Conservation (phyloP, 2,888 invertebrate species). For the Netelia fuscicornis region DNA sequence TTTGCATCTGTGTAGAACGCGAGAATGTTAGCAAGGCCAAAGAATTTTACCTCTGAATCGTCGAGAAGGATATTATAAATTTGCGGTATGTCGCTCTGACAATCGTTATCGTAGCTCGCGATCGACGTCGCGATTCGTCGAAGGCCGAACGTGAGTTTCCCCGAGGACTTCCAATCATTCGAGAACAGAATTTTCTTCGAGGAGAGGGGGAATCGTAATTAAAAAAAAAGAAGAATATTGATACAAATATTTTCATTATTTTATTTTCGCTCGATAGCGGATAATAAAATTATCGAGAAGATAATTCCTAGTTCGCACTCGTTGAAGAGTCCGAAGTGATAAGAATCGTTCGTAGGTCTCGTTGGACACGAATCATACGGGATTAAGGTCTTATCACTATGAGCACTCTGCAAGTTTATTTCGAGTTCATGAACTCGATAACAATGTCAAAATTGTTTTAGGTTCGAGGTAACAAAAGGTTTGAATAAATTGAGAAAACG, state of each 20-base stretch:
- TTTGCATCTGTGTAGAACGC: background rate
- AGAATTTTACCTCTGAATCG: background rate
- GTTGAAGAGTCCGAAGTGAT: background rate
- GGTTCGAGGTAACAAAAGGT: background rate
- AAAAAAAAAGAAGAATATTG: background rate
- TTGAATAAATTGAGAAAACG: background rate
- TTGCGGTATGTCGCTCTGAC: background rate
- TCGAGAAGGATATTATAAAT: background rate
- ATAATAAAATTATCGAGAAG: background rate
- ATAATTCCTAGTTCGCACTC: background rate
- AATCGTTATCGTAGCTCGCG: background rate
- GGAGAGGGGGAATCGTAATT: background rate
- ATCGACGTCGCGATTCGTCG: conserved; percentile 32
- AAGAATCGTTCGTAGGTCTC: background rate
- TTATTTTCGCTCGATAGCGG: background rate
- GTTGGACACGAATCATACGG: background rate
- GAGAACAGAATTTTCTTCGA: no score
- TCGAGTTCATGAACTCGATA: background rate
- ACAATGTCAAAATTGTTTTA: background rate
- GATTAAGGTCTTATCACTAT: background rate
- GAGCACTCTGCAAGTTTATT: background rate
- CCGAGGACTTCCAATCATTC: conserved; percentile 5
- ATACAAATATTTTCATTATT: background rate
- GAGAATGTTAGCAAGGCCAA: background rate
- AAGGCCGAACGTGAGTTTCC: conserved; percentile 24